A percentile compares a stretch with the other conserved stretches of the same genome.
phyloP scores from a whole-genome alignment of 2,888 invertebrate species.

The Stramonita haemastoma region DNA sequence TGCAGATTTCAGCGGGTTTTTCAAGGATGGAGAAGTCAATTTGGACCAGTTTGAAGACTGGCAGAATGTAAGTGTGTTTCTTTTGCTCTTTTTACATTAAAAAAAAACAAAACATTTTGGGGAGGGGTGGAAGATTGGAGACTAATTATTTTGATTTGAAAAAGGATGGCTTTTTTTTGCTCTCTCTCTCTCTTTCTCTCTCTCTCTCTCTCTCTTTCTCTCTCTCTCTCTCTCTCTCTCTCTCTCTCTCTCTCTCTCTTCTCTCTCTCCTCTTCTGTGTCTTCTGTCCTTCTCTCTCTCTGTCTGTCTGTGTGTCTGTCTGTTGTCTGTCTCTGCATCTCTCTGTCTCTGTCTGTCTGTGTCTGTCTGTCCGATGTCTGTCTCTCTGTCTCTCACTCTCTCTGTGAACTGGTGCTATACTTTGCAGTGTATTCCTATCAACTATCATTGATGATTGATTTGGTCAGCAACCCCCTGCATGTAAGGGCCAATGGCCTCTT shows the following conservation, averaged over 20 bases:
- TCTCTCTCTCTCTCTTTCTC: no score
- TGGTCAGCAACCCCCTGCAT: no score
- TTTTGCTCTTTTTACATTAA: not conserved
- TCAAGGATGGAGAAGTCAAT: conserved; percentile 39
- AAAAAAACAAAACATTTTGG: no score
- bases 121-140: no score
- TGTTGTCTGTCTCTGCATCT: no score
- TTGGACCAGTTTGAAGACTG: conserved; percentile 42
- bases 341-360: not conserved
- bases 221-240: not conserved
- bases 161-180: not conserved
- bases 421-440: no score
- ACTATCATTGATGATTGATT: no score
- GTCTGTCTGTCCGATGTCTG: not conserved
- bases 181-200: not conserved
- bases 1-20: conserved; percentile 38
- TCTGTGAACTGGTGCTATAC: not conserved
- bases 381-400: not conserved
- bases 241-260: not conserved
- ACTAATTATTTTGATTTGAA: no score
- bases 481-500: no score
- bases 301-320: no score
- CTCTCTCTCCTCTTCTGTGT: no score
- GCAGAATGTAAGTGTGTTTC: conserved; percentile 27
- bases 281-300: no score